Conservation (phyloP, 2,797 vertebrate species). For the Neosilurus mollespiculum region DNA sequence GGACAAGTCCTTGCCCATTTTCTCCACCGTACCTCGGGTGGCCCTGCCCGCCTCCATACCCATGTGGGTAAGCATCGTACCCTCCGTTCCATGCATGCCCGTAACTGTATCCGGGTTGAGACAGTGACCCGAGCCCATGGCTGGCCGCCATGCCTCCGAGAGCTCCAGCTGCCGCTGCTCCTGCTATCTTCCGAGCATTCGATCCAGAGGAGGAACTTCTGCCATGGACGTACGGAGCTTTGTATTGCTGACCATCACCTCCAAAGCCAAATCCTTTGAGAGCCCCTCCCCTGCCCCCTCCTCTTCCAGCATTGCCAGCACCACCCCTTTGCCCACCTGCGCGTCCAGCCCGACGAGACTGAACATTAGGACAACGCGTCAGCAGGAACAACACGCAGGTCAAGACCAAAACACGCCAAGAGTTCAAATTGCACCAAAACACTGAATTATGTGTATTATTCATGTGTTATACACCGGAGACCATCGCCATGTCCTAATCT, state of each 20-base stretch:
- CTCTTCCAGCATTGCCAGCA: slow-evolving; percentile 22
- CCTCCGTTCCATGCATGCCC: slow-evolving; percentile 36
- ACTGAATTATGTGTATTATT: not conserved
- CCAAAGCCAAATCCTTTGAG: slow-evolving; percentile 43
- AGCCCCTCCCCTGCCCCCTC: slow-evolving; percentile 50
- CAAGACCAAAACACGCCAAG: slow-evolving; percentile 38
- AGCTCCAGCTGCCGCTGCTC: slow-evolving; percentile 75
- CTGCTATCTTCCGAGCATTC: slow-evolving; percentile 73
- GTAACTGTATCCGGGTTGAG: slow-evolving; percentile 65
- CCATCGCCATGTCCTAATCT: not conserved
- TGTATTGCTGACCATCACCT: slow-evolving; percentile 47
- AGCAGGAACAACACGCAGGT: slow-evolving; percentile 66
- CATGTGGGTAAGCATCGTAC: slow-evolving; percentile 44
- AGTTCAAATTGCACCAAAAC: slow-evolving; percentile 11
- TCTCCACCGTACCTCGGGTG: not conserved
- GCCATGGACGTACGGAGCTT: slow-evolving; percentile 57
- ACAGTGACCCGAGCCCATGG: slow-evolving; percentile 67
- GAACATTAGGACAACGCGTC: slow-evolving; percentile 59
- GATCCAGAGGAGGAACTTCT: slow-evolving; percentile 58
- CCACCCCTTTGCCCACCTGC: slow-evolving; percentile 54
- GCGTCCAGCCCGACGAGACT: slow-evolving; percentile 61
- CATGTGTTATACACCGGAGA: not conserved
- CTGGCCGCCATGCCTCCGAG: slow-evolving; percentile 75
- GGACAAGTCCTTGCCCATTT: slow-evolving; percentile 1
- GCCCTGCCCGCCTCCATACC: slow-evolving; percentile 27